These are phyloP conservation scores for Trachemys scripta DNA, from an alignment of 2,113 vertebrate genomes.

Conservation along the genomic window DNA sequence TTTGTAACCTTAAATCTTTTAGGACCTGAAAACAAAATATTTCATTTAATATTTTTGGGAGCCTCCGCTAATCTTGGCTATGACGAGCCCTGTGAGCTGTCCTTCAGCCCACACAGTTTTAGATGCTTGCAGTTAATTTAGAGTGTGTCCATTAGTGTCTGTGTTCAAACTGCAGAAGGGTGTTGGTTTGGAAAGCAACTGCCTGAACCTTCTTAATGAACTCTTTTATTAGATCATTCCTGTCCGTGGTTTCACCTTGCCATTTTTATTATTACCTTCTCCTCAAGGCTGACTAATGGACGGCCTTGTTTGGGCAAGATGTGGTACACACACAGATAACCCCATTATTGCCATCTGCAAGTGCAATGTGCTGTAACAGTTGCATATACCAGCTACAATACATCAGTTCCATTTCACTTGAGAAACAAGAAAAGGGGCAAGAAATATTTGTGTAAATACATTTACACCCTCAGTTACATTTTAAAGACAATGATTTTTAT, in stretches of 20 bases:
- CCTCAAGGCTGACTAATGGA: background rate
- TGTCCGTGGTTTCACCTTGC: background rate
- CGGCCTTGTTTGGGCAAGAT: background rate
- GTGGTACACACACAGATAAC: background rate
- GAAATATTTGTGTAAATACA: background rate
- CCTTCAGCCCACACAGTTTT: constrained; percentile 60
- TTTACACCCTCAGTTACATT: background rate
- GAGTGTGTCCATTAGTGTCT: constrained; percentile 11
- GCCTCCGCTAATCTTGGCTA: constrained; percentile 51
- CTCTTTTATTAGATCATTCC: background rate
- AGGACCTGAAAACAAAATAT: constrained; percentile 20
- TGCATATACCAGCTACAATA: background rate
- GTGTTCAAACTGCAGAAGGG: constrained; percentile 44
- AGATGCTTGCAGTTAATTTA: constrained; percentile 40
- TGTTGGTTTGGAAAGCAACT: constrained; percentile 54
- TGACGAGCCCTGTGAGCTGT: constrained; percentile 31
- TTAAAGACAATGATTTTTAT: background rate
- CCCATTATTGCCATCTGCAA: fast-evolving
- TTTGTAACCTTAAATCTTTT: constrained; percentile 39
- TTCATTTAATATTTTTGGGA: constrained; percentile 47
- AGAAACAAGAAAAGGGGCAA: background rate
- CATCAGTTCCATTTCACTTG: background rate
- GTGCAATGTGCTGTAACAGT: background rate
- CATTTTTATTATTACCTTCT: background rate
- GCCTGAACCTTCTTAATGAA: background rate